phyloP scores from a whole-genome alignment of 2,797 vertebrate genomes.

The Microctenopoma stevenorrisi region DNA sequence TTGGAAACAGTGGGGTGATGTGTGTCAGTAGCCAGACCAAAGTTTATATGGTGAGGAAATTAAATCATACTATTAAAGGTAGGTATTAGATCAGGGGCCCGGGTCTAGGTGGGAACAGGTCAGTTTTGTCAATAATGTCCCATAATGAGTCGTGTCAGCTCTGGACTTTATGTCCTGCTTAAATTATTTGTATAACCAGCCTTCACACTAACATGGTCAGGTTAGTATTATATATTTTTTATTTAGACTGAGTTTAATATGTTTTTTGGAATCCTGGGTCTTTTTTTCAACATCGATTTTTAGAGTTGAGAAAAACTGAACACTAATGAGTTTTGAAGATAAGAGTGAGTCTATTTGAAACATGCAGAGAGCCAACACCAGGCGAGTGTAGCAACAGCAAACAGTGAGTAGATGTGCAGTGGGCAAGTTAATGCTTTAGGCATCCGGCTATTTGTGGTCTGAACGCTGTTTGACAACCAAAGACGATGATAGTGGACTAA shows the following conservation, averaged over 20 bases:
- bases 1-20: background rate
- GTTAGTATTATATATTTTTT: background rate
- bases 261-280: too few species aligned
- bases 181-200: too few species aligned
- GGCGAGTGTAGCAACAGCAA: background rate
- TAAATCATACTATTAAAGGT: too few species aligned
- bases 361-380: slow-evolving; percentile 14
- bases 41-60: background rate
- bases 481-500: background rate
- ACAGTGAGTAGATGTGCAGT: slow-evolving; percentile 10
- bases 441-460: background rate
- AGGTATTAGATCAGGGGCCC: too few species aligned
- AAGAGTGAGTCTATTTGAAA: background rate
- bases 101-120: too few species aligned
- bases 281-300: too few species aligned
- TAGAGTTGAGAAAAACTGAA: background rate
- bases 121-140: too few species aligned
- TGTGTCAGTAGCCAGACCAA: slow-evolving; percentile 3
- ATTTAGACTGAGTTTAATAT: too few species aligned
- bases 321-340: background rate
- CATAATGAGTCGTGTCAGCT: too few species aligned
- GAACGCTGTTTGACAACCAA: background rate
- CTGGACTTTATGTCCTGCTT: too few species aligned
- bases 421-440: background rate
- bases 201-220: too few species aligned